Evolutionary conservation across 2,113 vertebrate genomes (phyloP).

Genomic region (Hoplias malabaricus): DNA sequence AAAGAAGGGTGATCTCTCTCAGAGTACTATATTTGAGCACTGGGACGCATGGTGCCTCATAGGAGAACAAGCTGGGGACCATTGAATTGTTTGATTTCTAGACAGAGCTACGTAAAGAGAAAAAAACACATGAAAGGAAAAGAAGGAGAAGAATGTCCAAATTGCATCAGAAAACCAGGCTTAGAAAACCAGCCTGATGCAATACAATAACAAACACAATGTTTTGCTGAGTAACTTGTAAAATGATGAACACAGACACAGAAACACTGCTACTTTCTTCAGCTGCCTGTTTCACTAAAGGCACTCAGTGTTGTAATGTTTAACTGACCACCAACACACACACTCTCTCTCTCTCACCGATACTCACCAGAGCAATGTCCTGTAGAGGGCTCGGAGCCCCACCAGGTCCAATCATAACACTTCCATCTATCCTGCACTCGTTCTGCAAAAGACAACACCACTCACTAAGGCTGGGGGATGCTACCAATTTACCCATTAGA

Average conservation of each 20-base stretch:
- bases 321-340: neutral
- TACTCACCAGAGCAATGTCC: slow-evolving; percentile 82
- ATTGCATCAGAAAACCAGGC: neutral
- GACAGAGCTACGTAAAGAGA: neutral
- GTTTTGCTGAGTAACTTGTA: too few species aligned
- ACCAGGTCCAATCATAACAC: slow-evolving; percentile 59
- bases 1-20: too few species aligned
- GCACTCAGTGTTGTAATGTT: too few species aligned
- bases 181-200: neutral
- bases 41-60: neutral
- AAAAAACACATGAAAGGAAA: neutral
- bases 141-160: neutral
- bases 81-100: neutral
- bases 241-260: neutral
- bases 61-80: neutral
- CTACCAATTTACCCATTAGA: neutral
- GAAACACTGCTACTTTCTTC: neutral
- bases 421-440: slow-evolving; percentile 75
- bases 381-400: slow-evolving; percentile 69
- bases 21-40: too few species aligned
- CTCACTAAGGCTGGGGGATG: neutral
- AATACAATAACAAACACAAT: too few species aligned
- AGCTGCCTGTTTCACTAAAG: neutral
- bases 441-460: slow-evolving; percentile 67
- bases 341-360: neutral